Evolutionary conservation across 92 coral and sea anemone genomes (phyloP).

Genomic region (Actinernus sp.): DNA sequence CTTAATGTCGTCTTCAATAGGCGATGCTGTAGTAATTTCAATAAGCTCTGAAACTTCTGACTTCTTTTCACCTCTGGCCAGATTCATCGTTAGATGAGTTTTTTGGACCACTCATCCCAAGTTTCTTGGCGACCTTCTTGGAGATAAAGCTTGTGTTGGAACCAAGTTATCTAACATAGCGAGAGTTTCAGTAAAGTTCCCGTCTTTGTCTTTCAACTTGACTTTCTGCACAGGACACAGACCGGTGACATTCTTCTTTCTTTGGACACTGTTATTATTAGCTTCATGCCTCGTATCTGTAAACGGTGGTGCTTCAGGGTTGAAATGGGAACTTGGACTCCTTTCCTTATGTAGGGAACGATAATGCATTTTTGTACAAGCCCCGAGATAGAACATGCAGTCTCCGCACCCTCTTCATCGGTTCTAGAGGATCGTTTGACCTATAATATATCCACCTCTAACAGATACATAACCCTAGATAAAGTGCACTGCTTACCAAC

Average conservation of each 20-base stretch:
- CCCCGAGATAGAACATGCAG: too few relatives aligned
- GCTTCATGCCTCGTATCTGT: too few relatives aligned
- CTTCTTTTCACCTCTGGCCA: constrained; percentile 59
- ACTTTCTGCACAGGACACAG: constrained; percentile 68
- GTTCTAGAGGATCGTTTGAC: too few relatives aligned
- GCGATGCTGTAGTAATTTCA: constrained; percentile 34
- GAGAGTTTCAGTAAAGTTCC: constrained; percentile 30
- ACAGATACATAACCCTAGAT: too few relatives aligned
- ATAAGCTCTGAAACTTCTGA: constrained; percentile 53
- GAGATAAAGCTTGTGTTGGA: constrained; percentile 8
- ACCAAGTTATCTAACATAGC: constrained; percentile 53
- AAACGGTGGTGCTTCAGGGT: too few relatives aligned
- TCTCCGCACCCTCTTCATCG: too few relatives aligned
- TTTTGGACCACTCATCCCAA: constrained; percentile 46
- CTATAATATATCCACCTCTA: too few relatives aligned
- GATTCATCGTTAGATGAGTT: constrained; percentile 58
- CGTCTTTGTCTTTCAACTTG: constrained; percentile 30
- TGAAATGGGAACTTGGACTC: too few relatives aligned
- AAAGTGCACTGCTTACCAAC: too few relatives aligned
- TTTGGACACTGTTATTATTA: too few relatives aligned
- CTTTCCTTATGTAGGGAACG: constrained; percentile 46
- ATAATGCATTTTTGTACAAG: constrained; percentile 59
- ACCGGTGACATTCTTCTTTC: constrained; percentile 56
- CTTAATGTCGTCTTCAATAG: too few relatives aligned
- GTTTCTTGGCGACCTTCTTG: constrained; percentile 14